Evolutionary conservation across 1,140 invertebrate genomes (phyloP), one percentile per base, ranked within the genome.

Genomic region (Dreissena polymorpha): DNA sequence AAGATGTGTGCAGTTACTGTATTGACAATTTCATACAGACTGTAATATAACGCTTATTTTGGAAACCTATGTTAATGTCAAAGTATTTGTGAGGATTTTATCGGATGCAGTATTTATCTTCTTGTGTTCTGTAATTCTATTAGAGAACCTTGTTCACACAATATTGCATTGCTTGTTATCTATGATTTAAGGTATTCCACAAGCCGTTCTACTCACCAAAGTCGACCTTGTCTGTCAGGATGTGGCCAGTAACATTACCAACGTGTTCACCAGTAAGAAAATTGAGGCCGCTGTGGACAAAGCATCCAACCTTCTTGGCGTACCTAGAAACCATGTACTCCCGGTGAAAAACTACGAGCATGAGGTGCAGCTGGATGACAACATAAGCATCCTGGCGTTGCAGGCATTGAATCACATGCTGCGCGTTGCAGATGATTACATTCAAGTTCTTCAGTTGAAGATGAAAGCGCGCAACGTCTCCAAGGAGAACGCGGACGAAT

Each of bases 341-440:
- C 74, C 74, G n/a, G 57, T 77, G 27, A 76, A 84, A 55, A 77
- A 78, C 55, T 84, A 77, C 82, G 67, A 72, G 39, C 70, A 65
- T 14, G 82, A 77, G 53, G 23, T 29, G 21, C 55, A 78, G 55
- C 23, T 78, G 14, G 60, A 77, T 23, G 73, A 76, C 21, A 72
- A 71, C 16, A n/a, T 78, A 23, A 51, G 77, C n/a, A 55, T 77
- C 10, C 67, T 68, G n/a, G 27, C 73, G 60, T 50, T 77, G n/a
- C 21, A 50, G 53, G 67, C 67, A 13, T 25, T 77, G 0, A 23
- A 51, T 5, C 74, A 78, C n/a, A 71, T 76, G 63, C 55, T 84
- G 5, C 6, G 55, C 5, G 76, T 21, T 70, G 55, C 57, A 50
- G 73, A 84, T 12, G 82, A 77, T 77, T 78, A 76, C 8, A 2